A percentile compares a stretch with the other conserved stretches of the same genome.
Evolutionary conservation across 2,888 invertebrate species (phyloP).

Genomic region (Aphodius sticticus): DNA sequence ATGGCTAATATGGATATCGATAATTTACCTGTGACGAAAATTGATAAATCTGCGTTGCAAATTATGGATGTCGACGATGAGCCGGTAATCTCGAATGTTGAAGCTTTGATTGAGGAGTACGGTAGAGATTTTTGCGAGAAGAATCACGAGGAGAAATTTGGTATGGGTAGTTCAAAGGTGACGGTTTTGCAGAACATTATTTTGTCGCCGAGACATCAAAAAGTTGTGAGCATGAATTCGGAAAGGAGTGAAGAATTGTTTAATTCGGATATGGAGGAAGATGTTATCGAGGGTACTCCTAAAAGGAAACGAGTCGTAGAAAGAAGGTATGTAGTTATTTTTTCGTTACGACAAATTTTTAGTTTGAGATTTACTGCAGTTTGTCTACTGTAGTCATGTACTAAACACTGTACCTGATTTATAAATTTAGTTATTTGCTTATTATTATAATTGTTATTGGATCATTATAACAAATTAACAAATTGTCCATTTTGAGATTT

Average conservation of each 20-base stretch:
- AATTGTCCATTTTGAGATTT: no score
- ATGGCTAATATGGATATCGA: conserved; percentile 13
- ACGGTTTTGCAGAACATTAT: conserved; percentile 31
- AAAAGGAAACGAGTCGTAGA: conserved; percentile 26
- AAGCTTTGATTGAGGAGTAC: conserved; percentile 24
- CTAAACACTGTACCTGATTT: no score
- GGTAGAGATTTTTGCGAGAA: conserved; percentile 14
- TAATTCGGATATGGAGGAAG: conserved; percentile 7
- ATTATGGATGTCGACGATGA: conserved; percentile 20
- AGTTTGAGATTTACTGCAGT: no score
- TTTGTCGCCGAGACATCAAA: neutral
- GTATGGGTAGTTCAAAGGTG: neutral
- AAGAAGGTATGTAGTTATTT: conserved; percentile 20
- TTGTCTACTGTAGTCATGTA: no score
- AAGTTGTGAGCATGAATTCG: neutral
- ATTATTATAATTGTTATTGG: no score
- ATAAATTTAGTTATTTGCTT: no score
- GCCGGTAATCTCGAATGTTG: conserved; percentile 26
- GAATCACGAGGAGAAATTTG: neutral
- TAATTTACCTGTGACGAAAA: conserved; percentile 33
- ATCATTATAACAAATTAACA: no score
- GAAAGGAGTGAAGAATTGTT: neutral
- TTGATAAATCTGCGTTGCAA: conserved; percentile 35
- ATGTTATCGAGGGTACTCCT: conserved; percentile 6
- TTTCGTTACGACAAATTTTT: no score